phyloP scores from a whole-genome alignment of 2,888 invertebrate genomes.

The Phengaris arion region DNA sequence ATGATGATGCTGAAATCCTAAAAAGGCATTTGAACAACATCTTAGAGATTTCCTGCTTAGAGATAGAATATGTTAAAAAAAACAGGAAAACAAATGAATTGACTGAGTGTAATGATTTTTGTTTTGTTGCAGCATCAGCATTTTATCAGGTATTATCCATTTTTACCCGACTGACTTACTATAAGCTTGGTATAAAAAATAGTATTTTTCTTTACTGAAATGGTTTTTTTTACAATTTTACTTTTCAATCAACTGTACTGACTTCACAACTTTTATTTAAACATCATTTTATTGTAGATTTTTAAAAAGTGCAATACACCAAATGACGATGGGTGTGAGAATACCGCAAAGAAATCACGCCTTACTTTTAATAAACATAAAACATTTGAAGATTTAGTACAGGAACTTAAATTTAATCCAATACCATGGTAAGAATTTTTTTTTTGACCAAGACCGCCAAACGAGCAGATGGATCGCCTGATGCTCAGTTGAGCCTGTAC shows the following conservation, averaged over 20 bases:
- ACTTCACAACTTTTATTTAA: neutral
- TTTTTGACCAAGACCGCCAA: neutral
- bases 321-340: slow-evolving; percentile 43
- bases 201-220: too few species aligned
- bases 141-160: slow-evolving; percentile 59
- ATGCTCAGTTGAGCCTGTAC: too few species aligned
- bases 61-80: slow-evolving; percentile 57
- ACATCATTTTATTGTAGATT: slow-evolving; percentile 35
- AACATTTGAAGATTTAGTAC: slow-evolving; percentile 58
- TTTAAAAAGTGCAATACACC: slow-evolving; percentile 38
- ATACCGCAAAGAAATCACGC: slow-evolving; percentile 54
- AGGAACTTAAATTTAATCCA: slow-evolving; percentile 57
- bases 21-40: slow-evolving; percentile 59
- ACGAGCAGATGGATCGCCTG: too few species aligned
- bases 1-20: slow-evolving; percentile 62
- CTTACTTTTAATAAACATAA: slow-evolving; percentile 55
- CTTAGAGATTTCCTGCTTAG: slow-evolving; percentile 61
- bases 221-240: too few species aligned
- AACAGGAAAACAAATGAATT: slow-evolving; percentile 51
- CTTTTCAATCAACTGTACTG: too few species aligned
- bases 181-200: too few species aligned
- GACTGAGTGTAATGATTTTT: slow-evolving; percentile 51
- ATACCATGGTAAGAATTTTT: slow-evolving; percentile 58
- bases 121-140: slow-evolving; percentile 57
- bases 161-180: neutral